Base-by-base conservation (phyloP, 2,888 invertebrate species). In the Drosophila demipolita region DNA sequence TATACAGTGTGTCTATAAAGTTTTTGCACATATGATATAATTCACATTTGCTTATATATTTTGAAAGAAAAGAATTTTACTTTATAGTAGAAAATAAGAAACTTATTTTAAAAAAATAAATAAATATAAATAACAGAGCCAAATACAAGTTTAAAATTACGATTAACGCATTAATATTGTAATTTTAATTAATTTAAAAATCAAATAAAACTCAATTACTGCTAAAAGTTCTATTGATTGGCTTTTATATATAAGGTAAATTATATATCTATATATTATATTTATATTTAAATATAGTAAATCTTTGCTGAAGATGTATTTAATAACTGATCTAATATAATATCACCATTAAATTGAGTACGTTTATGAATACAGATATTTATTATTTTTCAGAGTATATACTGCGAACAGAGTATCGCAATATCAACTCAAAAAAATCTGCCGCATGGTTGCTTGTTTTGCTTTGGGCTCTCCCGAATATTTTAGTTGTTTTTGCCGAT, bases 401-500 rank as follows among this genome's bases (percentile, higher is more conserved):
- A 45, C 29, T 1, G 15, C 8, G 2, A 26, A 9, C n/a, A 69
- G 70, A 38, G 68, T 59, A 59, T 59, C 0, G 2, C 0, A 6
- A 3, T 1, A 12, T 32, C 68, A 33, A 59, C 59, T 33, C 20
- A 3, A 1, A 3, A 2, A 20, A 3, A 7, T 3, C 9, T 3
- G 3, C 1, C 12, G 7, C 52, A 36, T 32, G 49, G 23, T 55
- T 49, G 48, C 60, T 69, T 69, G 75, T 60, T 69, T 62, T 52
- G 70, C 35, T 40, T 73, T 45, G 33, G 35, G 23, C 57, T 73
- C 75, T 65, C 59, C 11, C 55, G 54, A 52, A 45, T 59, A 61
- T 50, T 58, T 67, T 45, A 15, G 50, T 70, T 80, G 76, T 70
- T 75, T 45, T 64, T 58, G 70, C 61, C 58, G 57, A 40, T 29